Conservation (phyloP, 2,113 vertebrate genomes). For the Odocoileus virginianus region DNA sequence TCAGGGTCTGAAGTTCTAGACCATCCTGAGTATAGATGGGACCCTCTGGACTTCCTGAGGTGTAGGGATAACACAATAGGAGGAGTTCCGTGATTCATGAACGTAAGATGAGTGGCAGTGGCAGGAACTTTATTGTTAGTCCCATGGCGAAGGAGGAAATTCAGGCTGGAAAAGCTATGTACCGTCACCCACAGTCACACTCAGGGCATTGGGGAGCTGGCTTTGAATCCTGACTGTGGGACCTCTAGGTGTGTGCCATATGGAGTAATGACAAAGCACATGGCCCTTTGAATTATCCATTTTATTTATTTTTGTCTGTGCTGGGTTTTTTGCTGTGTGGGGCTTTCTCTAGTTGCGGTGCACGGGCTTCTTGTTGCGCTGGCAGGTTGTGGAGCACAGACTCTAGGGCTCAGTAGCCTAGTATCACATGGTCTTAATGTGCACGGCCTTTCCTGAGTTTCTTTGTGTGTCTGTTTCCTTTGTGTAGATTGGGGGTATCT, state of each 20-base stretch:
- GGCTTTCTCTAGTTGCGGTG: not conserved
- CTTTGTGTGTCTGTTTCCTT: not conserved
- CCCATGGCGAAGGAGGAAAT: not conserved
- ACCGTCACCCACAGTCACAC: not conserved
- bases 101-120: too few species aligned
- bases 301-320: not conserved
- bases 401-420: not conserved
- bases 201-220: not conserved
- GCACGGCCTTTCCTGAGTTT: not conserved
- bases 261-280: not conserved
- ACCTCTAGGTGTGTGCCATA: accelerated
- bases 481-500: not conserved
- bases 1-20: not conserved
- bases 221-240: not conserved
- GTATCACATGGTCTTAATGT: not conserved
- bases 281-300: not conserved
- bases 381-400: not conserved
- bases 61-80: not conserved
- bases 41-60: not conserved
- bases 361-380: accelerated
- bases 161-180: not conserved
- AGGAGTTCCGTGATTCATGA: too few species aligned
- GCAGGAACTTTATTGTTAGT: not conserved
- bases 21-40: not conserved
- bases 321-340: not conserved